Evolutionary conservation across 2,797 vertebrate species (phyloP).

Genomic region (Streptopelia turtur): DNA sequence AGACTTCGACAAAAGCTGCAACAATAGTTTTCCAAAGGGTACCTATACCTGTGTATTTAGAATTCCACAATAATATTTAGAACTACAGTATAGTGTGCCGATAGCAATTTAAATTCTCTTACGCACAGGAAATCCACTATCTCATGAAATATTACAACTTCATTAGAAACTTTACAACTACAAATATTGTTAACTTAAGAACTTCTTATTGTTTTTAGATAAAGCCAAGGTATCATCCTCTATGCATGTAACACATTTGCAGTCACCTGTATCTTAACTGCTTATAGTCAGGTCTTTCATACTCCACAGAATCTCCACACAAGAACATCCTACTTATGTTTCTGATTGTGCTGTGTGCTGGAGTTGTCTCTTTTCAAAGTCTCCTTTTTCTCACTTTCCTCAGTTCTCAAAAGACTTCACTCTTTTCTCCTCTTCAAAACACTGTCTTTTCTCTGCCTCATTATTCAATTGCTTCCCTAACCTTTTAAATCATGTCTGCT

Average conservation of each 20-base stretch:
- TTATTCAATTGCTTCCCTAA: neutral
- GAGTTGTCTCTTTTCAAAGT: neutral
- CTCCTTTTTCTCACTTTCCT: neutral
- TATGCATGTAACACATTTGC: neutral
- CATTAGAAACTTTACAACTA: neutral
- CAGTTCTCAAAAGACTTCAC: neutral
- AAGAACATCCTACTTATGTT: neutral
- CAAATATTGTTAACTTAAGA: neutral
- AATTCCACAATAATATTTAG: neutral
- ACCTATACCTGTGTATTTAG: neutral
- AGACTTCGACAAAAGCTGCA: neutral
- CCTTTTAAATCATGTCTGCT: neutral
- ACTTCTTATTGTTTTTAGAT: neutral
- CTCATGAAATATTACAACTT: neutral
- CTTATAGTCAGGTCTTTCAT: neutral
- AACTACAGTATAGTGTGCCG: neutral
- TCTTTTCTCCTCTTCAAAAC: neutral
- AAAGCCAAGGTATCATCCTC: neutral
- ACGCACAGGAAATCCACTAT: neutral
- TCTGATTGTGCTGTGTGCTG: neutral
- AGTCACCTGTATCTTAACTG: neutral
- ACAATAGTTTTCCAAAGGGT: neutral
- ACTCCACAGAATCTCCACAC: neutral
- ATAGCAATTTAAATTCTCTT: neutral
- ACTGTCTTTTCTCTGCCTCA: neutral